Conservation (phyloP, 23 tunicate genomes). For the Trididemnum clinides region DNA sequence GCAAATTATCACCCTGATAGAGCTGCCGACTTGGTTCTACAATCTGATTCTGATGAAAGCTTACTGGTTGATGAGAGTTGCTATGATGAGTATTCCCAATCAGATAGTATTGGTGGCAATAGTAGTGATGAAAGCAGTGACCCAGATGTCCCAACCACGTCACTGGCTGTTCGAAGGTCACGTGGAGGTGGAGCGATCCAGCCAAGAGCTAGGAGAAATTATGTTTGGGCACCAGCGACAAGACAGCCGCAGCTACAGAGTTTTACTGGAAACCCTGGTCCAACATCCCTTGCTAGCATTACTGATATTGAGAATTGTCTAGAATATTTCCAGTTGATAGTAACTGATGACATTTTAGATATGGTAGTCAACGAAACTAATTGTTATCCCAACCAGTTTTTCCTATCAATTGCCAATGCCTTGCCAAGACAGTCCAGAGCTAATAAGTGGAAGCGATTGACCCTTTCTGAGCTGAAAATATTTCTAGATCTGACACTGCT, state of each 20-base stretch:
- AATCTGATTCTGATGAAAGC: no score
- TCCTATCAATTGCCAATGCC: neutral
- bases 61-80: no score
- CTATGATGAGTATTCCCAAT: no score
- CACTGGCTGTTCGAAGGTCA: neutral
- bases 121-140: constrained; percentile 15
- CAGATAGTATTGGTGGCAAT: neutral
- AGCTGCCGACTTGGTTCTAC: no score
- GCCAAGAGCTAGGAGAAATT: constrained; percentile 1
- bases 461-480: neutral
- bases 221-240: constrained; percentile 23
- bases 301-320: neutral
- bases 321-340: constrained; percentile 12
- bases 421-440: constrained; percentile 3
- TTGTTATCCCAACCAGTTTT: constrained; percentile 15
- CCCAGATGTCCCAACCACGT: constrained; percentile 16
- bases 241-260: neutral
- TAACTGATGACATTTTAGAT: constrained; percentile 4
- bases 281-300: neutral
- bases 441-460: neutral
- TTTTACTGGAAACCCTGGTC: constrained; percentile 12
- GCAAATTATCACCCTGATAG: no score
- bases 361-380: constrained; percentile 11
- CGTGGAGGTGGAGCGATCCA: neutral
- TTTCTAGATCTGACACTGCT: neutral